Evolutionary conservation across 2,888 invertebrate species (phyloP).

Genomic region (Hedya salicella): DNA sequence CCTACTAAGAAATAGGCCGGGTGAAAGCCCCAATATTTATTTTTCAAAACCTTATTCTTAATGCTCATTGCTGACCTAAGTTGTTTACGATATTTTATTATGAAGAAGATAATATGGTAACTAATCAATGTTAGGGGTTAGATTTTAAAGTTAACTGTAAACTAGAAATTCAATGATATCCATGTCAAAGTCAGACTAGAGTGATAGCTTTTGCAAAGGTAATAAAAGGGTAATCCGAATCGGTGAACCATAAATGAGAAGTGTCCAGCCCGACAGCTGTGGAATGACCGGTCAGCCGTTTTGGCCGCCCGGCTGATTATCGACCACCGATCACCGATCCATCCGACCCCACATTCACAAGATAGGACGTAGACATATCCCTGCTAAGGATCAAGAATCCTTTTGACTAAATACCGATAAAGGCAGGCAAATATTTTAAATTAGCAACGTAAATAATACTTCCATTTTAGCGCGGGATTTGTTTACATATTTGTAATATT

Average conservation of each 20-base stretch:
- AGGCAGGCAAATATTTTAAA: neutral
- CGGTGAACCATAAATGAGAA: slow-evolving; percentile 15
- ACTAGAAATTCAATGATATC: too few species aligned
- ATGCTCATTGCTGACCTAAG: too few species aligned
- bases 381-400: slow-evolving; percentile 8
- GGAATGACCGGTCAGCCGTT: slow-evolving; percentile 32
- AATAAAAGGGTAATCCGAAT: slow-evolving; percentile 20
- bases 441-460: neutral
- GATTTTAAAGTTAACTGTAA: too few species aligned
- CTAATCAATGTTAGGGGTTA: too few species aligned
- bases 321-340: slow-evolving; percentile 23
- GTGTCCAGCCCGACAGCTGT: slow-evolving; percentile 27
- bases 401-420: neutral
- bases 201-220: too few species aligned
- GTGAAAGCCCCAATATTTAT: too few species aligned
- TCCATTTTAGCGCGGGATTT: neutral
- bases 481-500: neutral
- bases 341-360: slow-evolving; percentile 20
- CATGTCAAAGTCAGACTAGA: too few species aligned
- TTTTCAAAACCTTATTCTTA: too few species aligned
- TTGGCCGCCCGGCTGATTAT: slow-evolving; percentile 26
- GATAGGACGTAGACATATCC: neutral
- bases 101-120: too few species aligned
- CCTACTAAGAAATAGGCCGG: too few species aligned
- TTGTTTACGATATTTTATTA: too few species aligned